phyloP scores from a whole-genome alignment of 2,888 invertebrate genomes.

The Sminthurides aquaticus region DNA sequence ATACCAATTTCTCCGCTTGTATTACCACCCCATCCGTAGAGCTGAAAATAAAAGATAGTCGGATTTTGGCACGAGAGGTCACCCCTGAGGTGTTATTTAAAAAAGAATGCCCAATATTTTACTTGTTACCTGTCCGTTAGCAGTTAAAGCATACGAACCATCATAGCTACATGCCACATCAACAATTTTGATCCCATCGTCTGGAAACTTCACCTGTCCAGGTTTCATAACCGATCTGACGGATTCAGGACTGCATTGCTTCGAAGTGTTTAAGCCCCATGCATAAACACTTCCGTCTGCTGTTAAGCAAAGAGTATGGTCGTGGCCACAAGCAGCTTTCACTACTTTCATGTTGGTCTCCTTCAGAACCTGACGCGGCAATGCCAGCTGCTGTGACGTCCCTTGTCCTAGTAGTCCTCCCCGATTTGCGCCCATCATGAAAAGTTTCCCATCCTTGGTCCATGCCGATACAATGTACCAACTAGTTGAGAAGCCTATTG shows the following conservation, averaged over 20 bases:
- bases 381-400: not conserved
- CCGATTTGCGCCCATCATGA: not conserved
- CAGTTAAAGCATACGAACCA: not conserved
- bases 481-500: not conserved
- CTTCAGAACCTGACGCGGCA: not conserved
- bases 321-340: not conserved
- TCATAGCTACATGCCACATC: not conserved
- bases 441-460: not conserved
- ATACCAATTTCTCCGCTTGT: too few species aligned
- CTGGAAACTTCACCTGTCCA: not conserved
- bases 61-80: too few species aligned
- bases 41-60: too few species aligned
- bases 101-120: too few species aligned
- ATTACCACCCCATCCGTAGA: too few species aligned
- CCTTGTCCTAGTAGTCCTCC: not conserved
- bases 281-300: not conserved
- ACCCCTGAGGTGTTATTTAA: too few species aligned
- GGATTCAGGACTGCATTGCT: not conserved
- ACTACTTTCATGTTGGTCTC: not conserved
- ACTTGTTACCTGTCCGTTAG: not conserved
- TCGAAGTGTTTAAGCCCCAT: not conserved
- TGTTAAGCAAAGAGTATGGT: not conserved
- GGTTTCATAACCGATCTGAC: not conserved
- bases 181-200: not conserved
- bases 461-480: not conserved